Conservation (phyloP, 2,113 vertebrate genomes). For the Mustela lutreola region DNA sequence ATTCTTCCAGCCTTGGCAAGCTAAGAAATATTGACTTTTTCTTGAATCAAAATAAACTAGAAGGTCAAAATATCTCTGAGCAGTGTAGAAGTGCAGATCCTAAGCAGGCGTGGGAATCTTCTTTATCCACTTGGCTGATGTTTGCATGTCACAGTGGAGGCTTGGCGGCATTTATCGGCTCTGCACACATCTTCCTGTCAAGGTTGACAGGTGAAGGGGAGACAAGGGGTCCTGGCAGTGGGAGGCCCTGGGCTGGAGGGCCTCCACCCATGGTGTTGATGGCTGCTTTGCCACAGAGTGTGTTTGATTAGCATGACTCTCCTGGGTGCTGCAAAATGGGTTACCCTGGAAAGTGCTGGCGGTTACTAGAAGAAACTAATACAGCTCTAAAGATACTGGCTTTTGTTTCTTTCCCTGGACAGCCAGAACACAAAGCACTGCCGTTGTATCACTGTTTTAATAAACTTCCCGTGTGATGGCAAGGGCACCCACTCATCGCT, state of each 20-base stretch:
- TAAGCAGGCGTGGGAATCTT: conserved; percentile 51
- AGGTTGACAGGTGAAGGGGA: conserved; percentile 68
- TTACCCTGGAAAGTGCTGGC: not conserved
- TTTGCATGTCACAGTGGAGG: conserved; percentile 76
- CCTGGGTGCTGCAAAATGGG: conserved; percentile 35
- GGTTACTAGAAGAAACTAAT: conserved; percentile 27
- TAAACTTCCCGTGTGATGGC: not conserved
- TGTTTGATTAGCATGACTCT: conserved; percentile 47
- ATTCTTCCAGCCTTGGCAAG: conserved; percentile 85
- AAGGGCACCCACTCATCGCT: no score
- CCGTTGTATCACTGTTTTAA: not conserved
- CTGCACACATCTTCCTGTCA: conserved; percentile 76
- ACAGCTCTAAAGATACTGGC: conserved; percentile 25
- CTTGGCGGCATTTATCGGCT: conserved; percentile 74
- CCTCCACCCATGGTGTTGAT: fast-evolving
- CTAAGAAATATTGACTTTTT: conserved; percentile 86
- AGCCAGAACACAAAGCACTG: not conserved
- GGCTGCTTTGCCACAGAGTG: not conserved
- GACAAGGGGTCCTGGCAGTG: not conserved
- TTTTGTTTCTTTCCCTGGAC: conserved; percentile 7
- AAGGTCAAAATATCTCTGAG: conserved; percentile 85
- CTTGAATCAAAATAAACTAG: conserved; percentile 89
- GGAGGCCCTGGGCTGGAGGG: not conserved
- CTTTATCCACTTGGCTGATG: conserved; percentile 87
- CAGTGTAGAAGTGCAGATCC: conserved; percentile 72